Conservation (phyloP, 1,140 invertebrate genomes). For the Cyphomyrmex costatus region DNA sequence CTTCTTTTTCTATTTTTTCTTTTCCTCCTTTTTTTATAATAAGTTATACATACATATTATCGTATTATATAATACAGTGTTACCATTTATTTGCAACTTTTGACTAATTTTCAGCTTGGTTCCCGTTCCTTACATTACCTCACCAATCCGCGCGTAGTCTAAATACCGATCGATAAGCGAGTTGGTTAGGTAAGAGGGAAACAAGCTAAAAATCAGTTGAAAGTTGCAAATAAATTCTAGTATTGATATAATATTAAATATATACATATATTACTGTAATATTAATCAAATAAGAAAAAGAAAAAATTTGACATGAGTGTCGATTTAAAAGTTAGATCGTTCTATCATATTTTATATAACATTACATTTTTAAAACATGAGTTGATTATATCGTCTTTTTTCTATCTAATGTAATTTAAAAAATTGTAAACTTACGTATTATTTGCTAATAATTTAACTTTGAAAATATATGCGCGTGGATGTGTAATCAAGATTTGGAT, state of each 20-base stretch:
- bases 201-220: too few species aligned
- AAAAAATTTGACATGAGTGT: neutral
- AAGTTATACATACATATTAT: neutral
- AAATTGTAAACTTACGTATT: neutral
- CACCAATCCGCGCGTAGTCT: too few species aligned
- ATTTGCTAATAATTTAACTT: neutral
- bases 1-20: neutral
- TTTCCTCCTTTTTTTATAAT: neutral
- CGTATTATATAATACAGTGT: too few species aligned
- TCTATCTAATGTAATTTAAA: neutral
- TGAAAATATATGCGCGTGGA: neutral
- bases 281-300: neutral
- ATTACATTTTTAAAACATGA: neutral
- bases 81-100: too few species aligned
- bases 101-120: too few species aligned
- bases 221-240: too few species aligned
- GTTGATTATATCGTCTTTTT: neutral
- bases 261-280: neutral
- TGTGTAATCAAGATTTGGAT: conserved; percentile 39
- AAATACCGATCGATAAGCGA: too few species aligned
- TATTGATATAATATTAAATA: too few species aligned
- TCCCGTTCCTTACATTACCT: too few species aligned
- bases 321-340: neutral
- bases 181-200: too few species aligned
- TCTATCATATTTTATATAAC: neutral